Evolutionary conservation across 1,140 invertebrate genomes (phyloP), one percentile per base, ranked within the genome.

Genomic region (Nephila pilipes): DNA sequence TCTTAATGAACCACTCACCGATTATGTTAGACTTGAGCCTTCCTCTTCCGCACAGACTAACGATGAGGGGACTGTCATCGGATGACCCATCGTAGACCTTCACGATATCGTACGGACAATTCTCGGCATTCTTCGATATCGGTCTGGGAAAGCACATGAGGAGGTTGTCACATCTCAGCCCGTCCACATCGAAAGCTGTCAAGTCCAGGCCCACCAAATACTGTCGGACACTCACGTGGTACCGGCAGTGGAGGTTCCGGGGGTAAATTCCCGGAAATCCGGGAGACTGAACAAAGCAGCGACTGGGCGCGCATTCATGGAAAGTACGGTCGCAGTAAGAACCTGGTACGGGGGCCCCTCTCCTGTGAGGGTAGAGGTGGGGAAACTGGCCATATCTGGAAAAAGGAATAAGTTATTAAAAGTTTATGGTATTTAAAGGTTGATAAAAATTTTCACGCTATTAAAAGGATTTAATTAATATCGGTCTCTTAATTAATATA

Each of bases 1-100:
- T 20, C 18, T 20, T 0, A 25, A 22, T 83, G 16, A 38, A 16
- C 18, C 18, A 12, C 90, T 91, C 22, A 93, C 89, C 98, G 94
- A 98, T 98, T 94, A 99, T 98, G 93, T 98, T 98, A 95, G 98
- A 98, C 0, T 98, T 98, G 94, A 99, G 98, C 95, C 98, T 98
- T 54, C 98, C 98, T 97, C 98, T 98, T 10, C 98, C 98, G 95
- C 98, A 99, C 94, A 99, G 98, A 5, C 97, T 98, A 8, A 98
- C 98, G 94, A 99, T 99, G 20, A 98, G 97, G 0, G 97, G 97
- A 63, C 97, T 97, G 36, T 97, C 97, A 93, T 98, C 98, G 94
- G 98, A 97, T 94, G 98, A 97, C 1, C 98, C 98, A 95, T 99
- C 98, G 96, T 98, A 98, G 80, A 99, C 97, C 89, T 94, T 96